Conservation (phyloP, 2,888 invertebrate species). For the Lycophotia porphyrea region DNA sequence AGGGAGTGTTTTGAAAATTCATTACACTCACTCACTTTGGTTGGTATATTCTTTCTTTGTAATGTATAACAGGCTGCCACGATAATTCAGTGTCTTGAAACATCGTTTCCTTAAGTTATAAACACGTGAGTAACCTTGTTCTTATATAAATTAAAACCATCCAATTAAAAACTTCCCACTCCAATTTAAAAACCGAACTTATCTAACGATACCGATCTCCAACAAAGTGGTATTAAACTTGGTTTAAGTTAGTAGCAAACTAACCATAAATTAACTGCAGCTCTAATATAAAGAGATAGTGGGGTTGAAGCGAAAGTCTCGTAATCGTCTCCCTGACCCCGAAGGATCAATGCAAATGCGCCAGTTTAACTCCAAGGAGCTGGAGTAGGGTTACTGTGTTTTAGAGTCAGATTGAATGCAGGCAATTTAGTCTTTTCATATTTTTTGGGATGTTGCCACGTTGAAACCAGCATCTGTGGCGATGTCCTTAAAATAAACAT, state of each 20-base stretch:
- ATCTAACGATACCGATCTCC: constrained; percentile 26
- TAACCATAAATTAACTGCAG: constrained; percentile 41
- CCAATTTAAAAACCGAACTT: constrained; percentile 21
- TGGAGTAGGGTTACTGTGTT: constrained; percentile 32
- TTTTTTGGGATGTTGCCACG: neutral
- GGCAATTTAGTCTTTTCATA: neutral
- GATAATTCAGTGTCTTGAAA: neutral
- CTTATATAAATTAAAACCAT: neutral
- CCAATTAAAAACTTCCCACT: constrained; percentile 7
- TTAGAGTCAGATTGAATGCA: neutral
- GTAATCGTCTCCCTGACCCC: constrained; percentile 56
- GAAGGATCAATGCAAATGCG: constrained; percentile 49
- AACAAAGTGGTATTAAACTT: constrained; percentile 41
- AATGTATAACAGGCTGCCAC: neutral
- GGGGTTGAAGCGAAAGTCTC: constrained; percentile 14
- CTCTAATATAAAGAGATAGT: constrained; percentile 24
- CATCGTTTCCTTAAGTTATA: neutral
- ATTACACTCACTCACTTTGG: neutral
- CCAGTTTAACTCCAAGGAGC: neutral
- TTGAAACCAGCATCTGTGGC: neutral
- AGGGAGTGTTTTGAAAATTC: too few relatives aligned
- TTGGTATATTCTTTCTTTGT: neutral
- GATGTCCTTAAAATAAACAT: neutral
- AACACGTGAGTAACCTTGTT: neutral
- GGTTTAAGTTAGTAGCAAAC: constrained; percentile 17